These are phyloP conservation scores for Hippotragus niger DNA, from an alignment of 2,113 vertebrate species.

Conservation along the genomic window DNA sequence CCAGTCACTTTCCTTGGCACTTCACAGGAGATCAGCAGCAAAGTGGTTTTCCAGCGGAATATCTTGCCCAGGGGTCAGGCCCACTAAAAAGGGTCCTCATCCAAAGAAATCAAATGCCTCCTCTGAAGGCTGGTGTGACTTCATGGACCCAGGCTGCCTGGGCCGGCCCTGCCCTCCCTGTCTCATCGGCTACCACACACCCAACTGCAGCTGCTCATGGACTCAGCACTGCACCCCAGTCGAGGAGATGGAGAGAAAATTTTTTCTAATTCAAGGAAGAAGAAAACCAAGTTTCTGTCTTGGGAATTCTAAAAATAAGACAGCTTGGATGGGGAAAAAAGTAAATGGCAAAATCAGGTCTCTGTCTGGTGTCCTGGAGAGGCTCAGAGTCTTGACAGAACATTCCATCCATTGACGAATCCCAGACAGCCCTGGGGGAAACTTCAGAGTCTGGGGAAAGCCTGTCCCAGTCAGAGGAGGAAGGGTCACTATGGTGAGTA, in stretches of 20 bases:
- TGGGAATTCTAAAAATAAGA: background rate
- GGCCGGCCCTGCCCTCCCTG: accelerated
- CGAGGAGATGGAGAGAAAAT: background rate
- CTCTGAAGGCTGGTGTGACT: background rate
- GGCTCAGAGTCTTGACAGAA: background rate
- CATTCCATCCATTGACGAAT: background rate
- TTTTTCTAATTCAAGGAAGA: constrained; percentile 11
- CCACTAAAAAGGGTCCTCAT: background rate
- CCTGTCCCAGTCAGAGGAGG: accelerated
- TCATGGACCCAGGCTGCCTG: accelerated
- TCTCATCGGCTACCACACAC: background rate
- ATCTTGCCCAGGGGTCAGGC: background rate
- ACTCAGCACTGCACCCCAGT: background rate
- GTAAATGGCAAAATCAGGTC: background rate
- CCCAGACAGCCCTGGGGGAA: background rate
- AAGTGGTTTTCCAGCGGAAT: background rate
- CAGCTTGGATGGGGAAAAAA: background rate
- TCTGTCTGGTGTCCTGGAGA: background rate
- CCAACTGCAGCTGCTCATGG: background rate
- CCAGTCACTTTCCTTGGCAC: background rate
- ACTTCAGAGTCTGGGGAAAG: background rate
- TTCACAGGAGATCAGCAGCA: background rate
- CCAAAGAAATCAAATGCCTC: background rate
- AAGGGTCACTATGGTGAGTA: accelerated
- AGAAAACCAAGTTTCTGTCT: constrained; percentile 29